Evolutionary conservation across 2,113 vertebrate species (phyloP).

Genomic region (Poeciliopsis turrubarensis): DNA sequence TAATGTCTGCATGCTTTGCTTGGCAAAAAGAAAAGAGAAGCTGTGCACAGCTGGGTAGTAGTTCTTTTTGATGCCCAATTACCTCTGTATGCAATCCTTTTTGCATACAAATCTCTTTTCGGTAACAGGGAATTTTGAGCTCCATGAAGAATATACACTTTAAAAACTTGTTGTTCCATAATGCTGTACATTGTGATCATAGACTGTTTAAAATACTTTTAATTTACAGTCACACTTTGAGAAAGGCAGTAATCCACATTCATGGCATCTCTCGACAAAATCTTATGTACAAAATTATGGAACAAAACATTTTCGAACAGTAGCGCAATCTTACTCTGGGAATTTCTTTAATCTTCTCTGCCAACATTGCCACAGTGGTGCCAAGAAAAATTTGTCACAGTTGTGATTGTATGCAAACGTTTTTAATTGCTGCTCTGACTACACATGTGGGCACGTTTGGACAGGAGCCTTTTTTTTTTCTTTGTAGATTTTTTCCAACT

Average conservation of each 20-base stretch:
- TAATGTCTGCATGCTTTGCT: neutral
- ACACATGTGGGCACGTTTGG: neutral
- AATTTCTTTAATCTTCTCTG: no score
- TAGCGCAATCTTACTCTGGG: neutral
- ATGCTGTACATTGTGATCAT: neutral
- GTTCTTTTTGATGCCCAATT: neutral
- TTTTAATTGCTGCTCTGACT: neutral
- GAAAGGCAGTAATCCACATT: neutral
- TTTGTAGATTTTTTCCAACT: neutral
- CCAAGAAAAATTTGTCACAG: neutral
- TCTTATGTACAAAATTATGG: neutral
- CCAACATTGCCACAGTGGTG: neutral
- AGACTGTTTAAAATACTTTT: neutral
- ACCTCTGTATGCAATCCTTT: neutral
- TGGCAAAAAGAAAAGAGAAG: neutral
- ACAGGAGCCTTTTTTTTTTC: neutral
- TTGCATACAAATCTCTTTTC: neutral
- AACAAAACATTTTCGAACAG: neutral
- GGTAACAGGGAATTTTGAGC: constrained; percentile 6
- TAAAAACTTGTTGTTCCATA: neutral
- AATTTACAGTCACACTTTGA: neutral
- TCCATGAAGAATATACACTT: neutral
- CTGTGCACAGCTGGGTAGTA: neutral
- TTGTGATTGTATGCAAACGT: neutral
- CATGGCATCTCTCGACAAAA: neutral